Evolutionary conservation across 2,113 vertebrate genomes (phyloP).

Genomic region (Vulpes lagopus): DNA sequence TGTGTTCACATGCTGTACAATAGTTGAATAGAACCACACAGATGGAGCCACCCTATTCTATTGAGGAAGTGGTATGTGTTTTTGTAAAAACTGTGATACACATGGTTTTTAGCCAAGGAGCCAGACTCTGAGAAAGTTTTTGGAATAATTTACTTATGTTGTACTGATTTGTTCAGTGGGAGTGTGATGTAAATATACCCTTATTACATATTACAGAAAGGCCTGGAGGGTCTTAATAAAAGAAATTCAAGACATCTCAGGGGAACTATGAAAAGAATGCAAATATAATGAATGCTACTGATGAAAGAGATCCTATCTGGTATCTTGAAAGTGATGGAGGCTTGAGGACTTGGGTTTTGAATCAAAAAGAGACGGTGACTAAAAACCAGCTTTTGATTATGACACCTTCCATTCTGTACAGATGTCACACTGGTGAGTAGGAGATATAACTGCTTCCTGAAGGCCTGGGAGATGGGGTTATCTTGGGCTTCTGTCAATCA

Average conservation of each 20-base stretch:
- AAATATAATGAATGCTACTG: constrained; percentile 38
- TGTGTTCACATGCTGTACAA: constrained; percentile 72
- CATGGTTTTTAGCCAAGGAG: constrained; percentile 80
- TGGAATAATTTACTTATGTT: constrained; percentile 71
- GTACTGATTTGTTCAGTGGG: constrained; percentile 69
- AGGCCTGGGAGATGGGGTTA: not conserved
- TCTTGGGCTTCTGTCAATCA: not conserved
- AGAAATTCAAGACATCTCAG: not conserved
- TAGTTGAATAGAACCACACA: constrained; percentile 75
- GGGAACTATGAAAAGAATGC: not conserved
- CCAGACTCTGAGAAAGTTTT: constrained; percentile 75
- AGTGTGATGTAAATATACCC: constrained; percentile 68
- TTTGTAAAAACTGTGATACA: constrained; percentile 79
- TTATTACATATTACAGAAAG: constrained; percentile 52
- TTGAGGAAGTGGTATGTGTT: constrained; percentile 77
- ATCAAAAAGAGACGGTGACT: constrained; percentile 28
- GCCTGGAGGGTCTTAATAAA: constrained; percentile 56
- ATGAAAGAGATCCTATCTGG: constrained; percentile 34
- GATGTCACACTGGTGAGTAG: not conserved
- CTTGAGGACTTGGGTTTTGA: constrained; percentile 51
- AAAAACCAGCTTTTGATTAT: constrained; percentile 24
- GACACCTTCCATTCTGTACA: constrained; percentile 28
- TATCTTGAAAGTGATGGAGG: constrained; percentile 62
- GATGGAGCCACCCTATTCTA: constrained; percentile 78
- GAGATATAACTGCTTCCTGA: not conserved